Conservation (phyloP, 92 coral and sea anemone species). For the Phenganax stokvisi region DNA sequence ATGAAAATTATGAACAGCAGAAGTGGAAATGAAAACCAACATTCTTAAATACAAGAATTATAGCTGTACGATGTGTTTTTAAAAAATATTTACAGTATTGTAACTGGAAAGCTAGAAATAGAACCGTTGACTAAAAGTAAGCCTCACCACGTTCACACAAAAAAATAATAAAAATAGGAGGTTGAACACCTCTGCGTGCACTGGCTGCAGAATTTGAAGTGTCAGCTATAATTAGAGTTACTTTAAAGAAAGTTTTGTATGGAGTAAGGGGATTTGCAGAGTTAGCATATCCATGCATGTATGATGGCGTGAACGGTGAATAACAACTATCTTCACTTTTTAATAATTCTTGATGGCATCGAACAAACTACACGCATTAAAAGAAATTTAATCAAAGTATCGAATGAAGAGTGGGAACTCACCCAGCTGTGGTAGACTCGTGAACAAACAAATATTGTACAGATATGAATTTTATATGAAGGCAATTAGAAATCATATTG, state of each 20-base stretch:
- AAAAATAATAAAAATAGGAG: too few species aligned
- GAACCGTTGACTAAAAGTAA: background rate
- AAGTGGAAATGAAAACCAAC: background rate
- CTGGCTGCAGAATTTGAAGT: too few species aligned
- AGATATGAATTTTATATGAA: slow-evolving; percentile 32
- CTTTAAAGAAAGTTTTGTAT: background rate
- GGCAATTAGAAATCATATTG: slow-evolving; percentile 25
- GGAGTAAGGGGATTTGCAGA: too few species aligned
- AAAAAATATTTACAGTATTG: background rate
- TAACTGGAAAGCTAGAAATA: background rate
- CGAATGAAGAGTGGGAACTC: slow-evolving; percentile 21
- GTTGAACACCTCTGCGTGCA: too few species aligned
- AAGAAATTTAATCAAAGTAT: slow-evolving; percentile 6
- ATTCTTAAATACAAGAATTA: background rate
- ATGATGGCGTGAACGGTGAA: background rate
- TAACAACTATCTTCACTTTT: background rate
- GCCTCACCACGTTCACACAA: too few species aligned
- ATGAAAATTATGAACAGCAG: too few species aligned
- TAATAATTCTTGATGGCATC: background rate
- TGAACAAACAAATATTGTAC: slow-evolving; percentile 14
- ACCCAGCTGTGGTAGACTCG: slow-evolving; percentile 24
- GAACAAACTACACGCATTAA: background rate
- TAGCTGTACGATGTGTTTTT: background rate
- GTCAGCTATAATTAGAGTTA: background rate
- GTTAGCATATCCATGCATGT: background rate